Evolutionary conservation across 2,888 invertebrate species (phyloP), one percentile per base, ranked within the genome.

Genomic region (Nasonia oneida): DNA sequence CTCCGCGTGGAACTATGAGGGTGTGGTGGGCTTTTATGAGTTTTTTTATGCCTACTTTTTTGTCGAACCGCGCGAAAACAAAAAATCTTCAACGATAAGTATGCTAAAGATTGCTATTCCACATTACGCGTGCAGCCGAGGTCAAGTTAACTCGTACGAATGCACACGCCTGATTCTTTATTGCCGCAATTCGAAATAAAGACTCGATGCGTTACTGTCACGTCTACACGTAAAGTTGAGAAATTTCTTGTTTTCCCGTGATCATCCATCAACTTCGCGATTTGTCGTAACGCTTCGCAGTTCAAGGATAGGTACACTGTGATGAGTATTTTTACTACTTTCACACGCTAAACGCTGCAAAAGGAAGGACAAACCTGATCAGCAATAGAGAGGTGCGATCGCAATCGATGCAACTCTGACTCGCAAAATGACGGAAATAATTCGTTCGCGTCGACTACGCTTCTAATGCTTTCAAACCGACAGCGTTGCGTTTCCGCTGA

Each of bases 361-460:
- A 70, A 47, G 67, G 67, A 79, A 67, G 29, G n/a, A 57, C 57
- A 61, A 15, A 33, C 33, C 18, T 29, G 78, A 78, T 61, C 37
- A n/a, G 18, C 37, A 23, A 71, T 14, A 15, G 42, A 73, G 71
- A 73, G 71, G 6, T 33, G 29, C 33, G 14, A 67, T 67, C 67
- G 4, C 14, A 33, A 29, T 67, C 67, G 29, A 15, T 67, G 29
- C 33, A 33, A 12, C 67, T 67, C 33, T 67, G 67, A 67, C 14
- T 67, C 29, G 29, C n/a, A 33, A 61, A 71, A 42, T 42, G 77
- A 70, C 81, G 81, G 81, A 81, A 85, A 85, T 85, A 85, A 77
- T 85, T 76, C 70, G 37, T 47, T 67, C 67, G 37, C 61, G 71
- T 50, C 81, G 77, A 85, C 81, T 77, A 42, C 39, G 23, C 33